These are phyloP conservation scores for Lithobates sylvaticus DNA, from an alignment of 2,797 vertebrate genomes.

Conservation along the genomic window DNA sequence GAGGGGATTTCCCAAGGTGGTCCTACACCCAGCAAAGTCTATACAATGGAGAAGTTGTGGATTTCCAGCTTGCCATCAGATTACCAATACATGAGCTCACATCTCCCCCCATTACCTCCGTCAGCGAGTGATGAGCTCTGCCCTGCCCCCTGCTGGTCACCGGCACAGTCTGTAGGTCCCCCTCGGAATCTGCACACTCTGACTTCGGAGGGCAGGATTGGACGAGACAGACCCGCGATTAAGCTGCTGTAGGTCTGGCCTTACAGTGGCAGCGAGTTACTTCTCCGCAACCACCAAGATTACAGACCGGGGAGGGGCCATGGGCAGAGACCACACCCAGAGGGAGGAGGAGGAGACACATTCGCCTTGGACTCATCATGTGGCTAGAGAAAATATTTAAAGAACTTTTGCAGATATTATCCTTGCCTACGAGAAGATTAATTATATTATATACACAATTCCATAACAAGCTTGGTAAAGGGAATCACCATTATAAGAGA, in stretches of 20 bases:
- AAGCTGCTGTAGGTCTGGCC: slow-evolving; percentile 83
- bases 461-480: too few relatives aligned
- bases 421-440: too few relatives aligned
- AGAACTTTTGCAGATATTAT: too few relatives aligned
- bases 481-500: too few relatives aligned
- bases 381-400: too few relatives aligned
- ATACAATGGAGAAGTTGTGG: too few relatives aligned
- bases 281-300: slow-evolving; percentile 86
- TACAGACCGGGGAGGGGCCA: slow-evolving; percentile 82
- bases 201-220: slow-evolving; percentile 27
- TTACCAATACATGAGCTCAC: slow-evolving; percentile 49
- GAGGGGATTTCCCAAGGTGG: too few relatives aligned
- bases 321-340: too few relatives aligned
- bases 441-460: too few relatives aligned
- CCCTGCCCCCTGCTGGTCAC: neutral
- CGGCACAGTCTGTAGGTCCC: slow-evolving; percentile 65
- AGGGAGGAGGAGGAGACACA: too few relatives aligned
- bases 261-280: slow-evolving; percentile 85
- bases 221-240: slow-evolving; percentile 33
- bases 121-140: slow-evolving; percentile 55
- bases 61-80: slow-evolving; percentile 14
- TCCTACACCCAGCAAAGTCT: too few relatives aligned
- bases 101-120: slow-evolving; percentile 62
- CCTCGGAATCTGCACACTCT: slow-evolving; percentile 14
- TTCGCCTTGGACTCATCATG: too few relatives aligned